A percentile compares a stretch with the other conserved stretches of the same genome.
Evolutionary conservation across 2,797 vertebrate species (phyloP).

Genomic region (Aselliscus stoliczkanus): DNA sequence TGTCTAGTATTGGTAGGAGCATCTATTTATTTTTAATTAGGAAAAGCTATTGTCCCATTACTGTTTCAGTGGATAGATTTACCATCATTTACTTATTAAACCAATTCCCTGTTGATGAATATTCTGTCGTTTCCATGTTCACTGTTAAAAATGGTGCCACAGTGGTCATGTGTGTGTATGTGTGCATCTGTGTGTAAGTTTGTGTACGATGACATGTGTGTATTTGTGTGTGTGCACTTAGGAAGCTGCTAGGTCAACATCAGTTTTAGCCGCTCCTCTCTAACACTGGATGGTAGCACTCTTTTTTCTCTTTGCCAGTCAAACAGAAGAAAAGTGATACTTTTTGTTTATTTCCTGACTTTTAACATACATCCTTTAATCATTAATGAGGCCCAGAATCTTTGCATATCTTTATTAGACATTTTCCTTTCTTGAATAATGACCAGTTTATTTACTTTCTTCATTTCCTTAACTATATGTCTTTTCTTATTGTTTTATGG

Average conservation of each 20-base stretch:
- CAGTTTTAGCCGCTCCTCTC: background rate
- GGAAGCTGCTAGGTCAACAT: background rate
- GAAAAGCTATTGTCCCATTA: background rate
- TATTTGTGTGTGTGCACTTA: background rate
- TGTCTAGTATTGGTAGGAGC: background rate
- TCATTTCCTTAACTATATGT: background rate
- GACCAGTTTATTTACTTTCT: background rate
- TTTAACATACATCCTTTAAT: background rate
- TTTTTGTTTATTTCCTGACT: no score
- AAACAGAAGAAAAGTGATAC: background rate
- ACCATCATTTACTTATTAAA: background rate
- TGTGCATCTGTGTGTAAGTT: background rate
- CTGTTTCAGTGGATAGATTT: background rate
- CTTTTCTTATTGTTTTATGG: slow-evolving; percentile 2
- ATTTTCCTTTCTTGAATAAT: background rate
- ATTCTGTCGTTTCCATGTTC: background rate
- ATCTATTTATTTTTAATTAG: background rate
- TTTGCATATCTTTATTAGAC: background rate
- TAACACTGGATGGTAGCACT: background rate
- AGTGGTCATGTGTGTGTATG: accelerated
- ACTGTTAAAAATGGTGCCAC: background rate
- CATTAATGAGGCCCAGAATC: background rate
- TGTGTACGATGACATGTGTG: background rate
- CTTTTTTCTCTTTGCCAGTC: background rate
- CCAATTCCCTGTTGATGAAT: background rate